A percentile compares a stretch with the other conserved stretches of the same genome.
These are phyloP conservation scores for Cossypha dichroa DNA, from an alignment of 2,797 vertebrate species.

Conservation along the genomic window DNA sequence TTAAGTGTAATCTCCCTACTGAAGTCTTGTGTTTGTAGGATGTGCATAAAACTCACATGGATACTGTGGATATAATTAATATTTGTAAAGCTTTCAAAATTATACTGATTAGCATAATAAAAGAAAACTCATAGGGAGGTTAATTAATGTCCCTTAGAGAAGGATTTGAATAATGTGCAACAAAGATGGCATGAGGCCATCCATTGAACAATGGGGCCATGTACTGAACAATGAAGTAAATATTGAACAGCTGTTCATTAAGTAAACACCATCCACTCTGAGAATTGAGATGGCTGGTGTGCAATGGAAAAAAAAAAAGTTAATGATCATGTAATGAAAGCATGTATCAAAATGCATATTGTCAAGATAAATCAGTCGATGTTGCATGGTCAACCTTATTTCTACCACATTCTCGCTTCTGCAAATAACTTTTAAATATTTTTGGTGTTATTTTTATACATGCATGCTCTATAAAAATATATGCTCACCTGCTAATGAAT, in stretches of 20 bases:
- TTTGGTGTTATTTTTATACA: background rate
- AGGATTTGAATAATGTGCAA: slow-evolving; percentile 10
- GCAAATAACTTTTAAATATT: background rate
- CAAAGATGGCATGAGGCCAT: slow-evolving; percentile 58
- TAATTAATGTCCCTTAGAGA: slow-evolving; percentile 9
- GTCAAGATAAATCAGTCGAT: background rate
- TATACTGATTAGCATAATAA: background rate
- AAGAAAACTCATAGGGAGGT: slow-evolving; percentile 3
- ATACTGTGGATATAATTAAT: background rate
- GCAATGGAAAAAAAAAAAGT: background rate
- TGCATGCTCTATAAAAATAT: background rate
- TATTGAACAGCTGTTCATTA: slow-evolving; percentile 54
- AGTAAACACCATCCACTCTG: slow-evolving; percentile 14
- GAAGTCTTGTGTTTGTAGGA: background rate
- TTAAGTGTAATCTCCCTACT: background rate
- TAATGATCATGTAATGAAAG: background rate
- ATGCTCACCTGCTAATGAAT: background rate
- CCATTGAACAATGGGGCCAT: slow-evolving; percentile 19
- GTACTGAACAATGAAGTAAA: slow-evolving; percentile 50
- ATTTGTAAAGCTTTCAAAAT: slow-evolving; percentile 18
- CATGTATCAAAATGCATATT: background rate
- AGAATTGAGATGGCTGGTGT: background rate
- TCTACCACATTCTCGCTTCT: background rate
- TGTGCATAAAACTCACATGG: background rate
- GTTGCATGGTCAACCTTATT: background rate